These are phyloP conservation scores for Proctacanthus coquilletti DNA, from an alignment of 1,140 invertebrate species.

Conservation along the genomic window DNA sequence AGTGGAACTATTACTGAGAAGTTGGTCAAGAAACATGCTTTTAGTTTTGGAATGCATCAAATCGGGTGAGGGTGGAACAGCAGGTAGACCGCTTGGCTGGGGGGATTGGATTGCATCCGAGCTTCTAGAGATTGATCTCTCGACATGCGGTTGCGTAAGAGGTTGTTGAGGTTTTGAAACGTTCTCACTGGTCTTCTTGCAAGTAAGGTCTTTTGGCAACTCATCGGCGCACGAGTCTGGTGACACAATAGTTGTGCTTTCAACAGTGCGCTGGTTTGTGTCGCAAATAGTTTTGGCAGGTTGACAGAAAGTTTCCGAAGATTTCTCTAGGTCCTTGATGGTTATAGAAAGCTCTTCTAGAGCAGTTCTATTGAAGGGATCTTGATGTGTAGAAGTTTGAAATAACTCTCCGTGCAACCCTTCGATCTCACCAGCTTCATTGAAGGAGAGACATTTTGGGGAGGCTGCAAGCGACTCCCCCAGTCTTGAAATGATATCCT, in stretches of 20 bases:
- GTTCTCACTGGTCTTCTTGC: conserved; percentile 31
- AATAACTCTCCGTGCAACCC: conserved; percentile 25
- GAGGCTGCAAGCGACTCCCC: conserved; percentile 32
- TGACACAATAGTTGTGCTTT: conserved; percentile 7
- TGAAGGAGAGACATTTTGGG: conserved; percentile 27
- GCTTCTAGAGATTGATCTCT: conserved; percentile 38
- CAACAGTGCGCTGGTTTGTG: neutral
- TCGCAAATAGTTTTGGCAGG: neutral
- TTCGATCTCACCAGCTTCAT: conserved; percentile 28
- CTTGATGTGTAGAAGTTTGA: conserved; percentile 11
- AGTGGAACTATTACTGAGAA: conserved; percentile 16
- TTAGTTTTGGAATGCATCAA: conserved; percentile 27
- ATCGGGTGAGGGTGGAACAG: conserved; percentile 41
- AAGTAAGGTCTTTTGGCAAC: conserved; percentile 38
- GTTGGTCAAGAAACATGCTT: conserved; percentile 25
- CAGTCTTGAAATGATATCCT: conserved; percentile 38
- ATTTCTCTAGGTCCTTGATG: conserved; percentile 5
- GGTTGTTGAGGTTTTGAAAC: conserved; percentile 16
- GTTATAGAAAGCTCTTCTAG: conserved; percentile 6
- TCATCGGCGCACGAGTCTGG: conserved; percentile 30
- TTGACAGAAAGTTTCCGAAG: no score
- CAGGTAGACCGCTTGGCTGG: conserved; percentile 46
- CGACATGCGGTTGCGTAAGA: conserved; percentile 23
- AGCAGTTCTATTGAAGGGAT: conserved; percentile 12
- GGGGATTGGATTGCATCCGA: conserved; percentile 47